phyloP scores from a whole-genome alignment of 2,797 vertebrate species.

The Gadopsis marmoratus region DNA sequence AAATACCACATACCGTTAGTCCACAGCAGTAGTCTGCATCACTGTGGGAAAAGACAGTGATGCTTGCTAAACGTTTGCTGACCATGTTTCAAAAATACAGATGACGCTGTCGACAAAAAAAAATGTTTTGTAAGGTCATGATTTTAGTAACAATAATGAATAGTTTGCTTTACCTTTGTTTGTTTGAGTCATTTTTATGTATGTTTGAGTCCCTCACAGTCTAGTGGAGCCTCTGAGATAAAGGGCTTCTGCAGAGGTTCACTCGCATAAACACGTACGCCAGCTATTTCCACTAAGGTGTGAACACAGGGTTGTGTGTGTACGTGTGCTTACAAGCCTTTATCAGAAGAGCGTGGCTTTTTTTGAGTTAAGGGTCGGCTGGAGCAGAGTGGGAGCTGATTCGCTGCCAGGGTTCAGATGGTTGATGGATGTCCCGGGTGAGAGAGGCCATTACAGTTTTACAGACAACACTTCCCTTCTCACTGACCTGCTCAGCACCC shows the following conservation, averaged over 20 bases:
- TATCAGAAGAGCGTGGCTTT: slow-evolving; percentile 54
- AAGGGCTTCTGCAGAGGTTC: slow-evolving; percentile 36
- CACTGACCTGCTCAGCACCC: slow-evolving; percentile 67
- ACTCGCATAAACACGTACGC: slow-evolving; percentile 35
- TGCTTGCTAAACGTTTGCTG: neutral
- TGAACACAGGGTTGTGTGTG: slow-evolving; percentile 24
- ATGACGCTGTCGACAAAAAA: neutral
- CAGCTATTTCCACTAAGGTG: slow-evolving; percentile 33
- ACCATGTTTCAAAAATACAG: neutral
- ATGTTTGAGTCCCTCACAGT: slow-evolving; percentile 9
- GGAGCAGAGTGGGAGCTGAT: slow-evolving; percentile 63
- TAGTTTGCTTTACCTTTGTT: neutral
- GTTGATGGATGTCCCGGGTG: slow-evolving; percentile 74
- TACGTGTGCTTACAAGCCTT: slow-evolving; percentile 50
- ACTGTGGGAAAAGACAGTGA: neutral
- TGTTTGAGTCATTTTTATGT: neutral
- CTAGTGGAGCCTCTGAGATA: slow-evolving; percentile 34
- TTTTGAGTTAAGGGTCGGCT: slow-evolving; percentile 59
- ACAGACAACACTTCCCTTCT: slow-evolving; percentile 81
- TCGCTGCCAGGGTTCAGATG: slow-evolving; percentile 64
- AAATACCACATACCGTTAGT: neutral
- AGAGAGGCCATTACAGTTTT: slow-evolving; percentile 66
- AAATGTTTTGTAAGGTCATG: neutral
- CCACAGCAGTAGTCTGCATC: neutral
- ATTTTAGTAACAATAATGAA: neutral